Base-by-base conservation (phyloP, 2,113 vertebrate species). In the Steatornis caripensis region DNA sequence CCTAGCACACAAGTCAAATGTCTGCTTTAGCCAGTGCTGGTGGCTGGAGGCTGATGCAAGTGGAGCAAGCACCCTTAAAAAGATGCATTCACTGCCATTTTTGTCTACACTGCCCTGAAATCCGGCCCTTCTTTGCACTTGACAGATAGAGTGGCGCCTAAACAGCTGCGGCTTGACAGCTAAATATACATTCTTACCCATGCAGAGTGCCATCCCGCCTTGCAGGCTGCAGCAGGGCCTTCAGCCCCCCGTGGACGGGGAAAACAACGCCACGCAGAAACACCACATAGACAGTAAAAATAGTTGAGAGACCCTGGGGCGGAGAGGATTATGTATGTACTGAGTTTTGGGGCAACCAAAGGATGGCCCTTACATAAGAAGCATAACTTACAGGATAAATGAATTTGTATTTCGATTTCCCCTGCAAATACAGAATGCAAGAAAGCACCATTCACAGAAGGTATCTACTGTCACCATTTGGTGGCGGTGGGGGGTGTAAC, bases 161-260 rank as follows among this genome's bases (percentile, higher is more conserved):
- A 87, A 64, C 57, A 85, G 36, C 90, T 90, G 66, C 81, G 85
- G 19, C 45, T 85, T 79, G 70, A 45, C 27, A 11, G 48, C 74
- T 91, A 90, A 93, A 91, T 85, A 91, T 65, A 75, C 6, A 27
- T 62, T 78, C 72, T 85, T 84, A 78, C 74, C 55, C 84, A 49
- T 68, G 51, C 61, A 84, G 53, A 46, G 64, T 78, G 46, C 26
- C 37, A 15, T 75, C 32, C 58, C 0, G 1, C 45, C 41, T 81
- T 53, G 36, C 46, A 69, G 49, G 14, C 26, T 86, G 68, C 45
- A 77, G 29, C 72, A 78, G 51, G 60, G 51, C 60, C 51, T 89
- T 62, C 72, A 78, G 2, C 15, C 6, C 1, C 2, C 32, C 0
- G 0, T 23, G n/a, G 84, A 23, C 4, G 10, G 26, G 30, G 69